Evolutionary conservation across 1,140 invertebrate genomes (phyloP).

Genomic region (Zaprionus gabonicus): DNA sequence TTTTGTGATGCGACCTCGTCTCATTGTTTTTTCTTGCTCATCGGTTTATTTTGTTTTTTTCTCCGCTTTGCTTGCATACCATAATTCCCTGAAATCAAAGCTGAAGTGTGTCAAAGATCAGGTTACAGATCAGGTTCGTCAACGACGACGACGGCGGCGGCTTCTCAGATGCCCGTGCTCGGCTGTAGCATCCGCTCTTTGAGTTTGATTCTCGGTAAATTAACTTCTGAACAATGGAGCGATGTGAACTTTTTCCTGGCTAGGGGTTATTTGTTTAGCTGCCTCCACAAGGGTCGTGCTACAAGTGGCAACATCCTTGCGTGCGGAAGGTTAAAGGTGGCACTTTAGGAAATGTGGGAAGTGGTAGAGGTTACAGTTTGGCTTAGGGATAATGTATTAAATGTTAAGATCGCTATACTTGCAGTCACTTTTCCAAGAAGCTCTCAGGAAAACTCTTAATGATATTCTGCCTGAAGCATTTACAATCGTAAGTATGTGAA

Average conservation of each 20-base stretch:
- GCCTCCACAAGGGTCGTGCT: slow-evolving; percentile 2
- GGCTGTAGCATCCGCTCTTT: slow-evolving; percentile 58
- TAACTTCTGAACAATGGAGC: slow-evolving; percentile 73
- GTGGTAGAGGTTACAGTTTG: neutral
- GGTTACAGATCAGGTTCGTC: slow-evolving; percentile 55
- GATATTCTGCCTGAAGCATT: no score
- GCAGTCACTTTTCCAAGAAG: neutral
- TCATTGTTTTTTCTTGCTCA: slow-evolving; percentile 44
- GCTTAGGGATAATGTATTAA: neutral
- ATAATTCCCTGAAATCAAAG: slow-evolving; percentile 81
- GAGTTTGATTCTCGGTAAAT: slow-evolving; percentile 83
- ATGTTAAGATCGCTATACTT: neutral
- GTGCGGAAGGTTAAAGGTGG: slow-evolving; percentile 31
- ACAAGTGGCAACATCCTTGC: slow-evolving; percentile 69
- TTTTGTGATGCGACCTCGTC: slow-evolving; percentile 44
- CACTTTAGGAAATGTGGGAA: slow-evolving; percentile 17
- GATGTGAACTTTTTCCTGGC: slow-evolving; percentile 40
- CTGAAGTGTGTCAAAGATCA: slow-evolving; percentile 79
- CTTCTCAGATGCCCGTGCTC: slow-evolving; percentile 58
- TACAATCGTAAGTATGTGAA: no score
- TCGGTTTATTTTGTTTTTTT: slow-evolving; percentile 9
- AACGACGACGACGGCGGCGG: slow-evolving; percentile 31
- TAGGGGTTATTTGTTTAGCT: slow-evolving; percentile 62
- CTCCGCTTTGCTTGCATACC: slow-evolving; percentile 27
- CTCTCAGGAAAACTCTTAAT: no score